A percentile compares a stretch with the other conserved stretches of the same genome.
phyloP scores from a whole-genome alignment of 2,113 vertebrate genomes.

The Anoura caudifer region DNA sequence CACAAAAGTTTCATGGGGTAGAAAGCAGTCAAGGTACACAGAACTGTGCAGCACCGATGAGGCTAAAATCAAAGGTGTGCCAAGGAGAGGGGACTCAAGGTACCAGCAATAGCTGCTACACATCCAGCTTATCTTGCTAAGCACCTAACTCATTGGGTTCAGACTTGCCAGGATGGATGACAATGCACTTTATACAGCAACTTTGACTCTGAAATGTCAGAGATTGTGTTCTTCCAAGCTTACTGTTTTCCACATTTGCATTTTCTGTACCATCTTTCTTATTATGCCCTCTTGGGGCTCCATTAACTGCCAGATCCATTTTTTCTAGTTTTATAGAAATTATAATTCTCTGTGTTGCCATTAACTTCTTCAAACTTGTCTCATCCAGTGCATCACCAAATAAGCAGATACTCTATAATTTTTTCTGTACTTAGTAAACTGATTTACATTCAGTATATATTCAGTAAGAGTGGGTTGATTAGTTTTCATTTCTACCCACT shows the following conservation, averaged over 20 bases:
- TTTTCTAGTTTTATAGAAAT: constrained; percentile 30
- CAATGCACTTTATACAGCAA: neutral
- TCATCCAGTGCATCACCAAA: neutral
- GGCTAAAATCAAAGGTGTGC: neutral
- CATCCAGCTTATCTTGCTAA: neutral
- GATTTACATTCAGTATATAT: neutral
- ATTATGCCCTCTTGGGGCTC: neutral
- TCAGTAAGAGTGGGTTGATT: neutral
- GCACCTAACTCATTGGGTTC: neutral
- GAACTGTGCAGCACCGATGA: neutral
- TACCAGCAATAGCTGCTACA: neutral
- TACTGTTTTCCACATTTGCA: neutral
- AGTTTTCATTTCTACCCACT: constrained; percentile 11
- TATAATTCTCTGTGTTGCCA: neutral
- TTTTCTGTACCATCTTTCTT: neutral
- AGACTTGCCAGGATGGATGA: neutral
- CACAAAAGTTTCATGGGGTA: neutral
- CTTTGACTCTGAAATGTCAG: neutral
- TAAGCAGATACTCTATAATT: neutral
- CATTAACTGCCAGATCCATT: neutral
- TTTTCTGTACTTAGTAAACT: neutral
- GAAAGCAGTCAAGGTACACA: neutral
- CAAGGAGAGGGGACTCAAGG: neutral
- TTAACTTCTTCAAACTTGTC: constrained; percentile 1
- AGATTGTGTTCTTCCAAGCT: neutral